Percentiles rank a stretch among this genome's conserved stretches.
Evolutionary conservation across 1,140 invertebrate genomes (phyloP).

Genomic region (Drosophila ficusphila): DNA sequence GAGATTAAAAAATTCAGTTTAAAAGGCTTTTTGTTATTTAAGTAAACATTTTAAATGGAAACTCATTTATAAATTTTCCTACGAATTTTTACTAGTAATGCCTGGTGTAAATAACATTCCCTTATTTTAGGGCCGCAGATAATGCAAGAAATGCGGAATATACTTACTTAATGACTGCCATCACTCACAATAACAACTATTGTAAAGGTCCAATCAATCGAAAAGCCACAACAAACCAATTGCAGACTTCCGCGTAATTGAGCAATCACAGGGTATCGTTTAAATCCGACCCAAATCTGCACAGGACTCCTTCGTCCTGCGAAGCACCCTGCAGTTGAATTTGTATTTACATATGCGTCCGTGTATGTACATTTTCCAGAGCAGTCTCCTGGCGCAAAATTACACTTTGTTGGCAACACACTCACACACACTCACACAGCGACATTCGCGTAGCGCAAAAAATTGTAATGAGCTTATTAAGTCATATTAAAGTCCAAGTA

Average conservation of each 20-base stretch:
- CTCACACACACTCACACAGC: conserved; percentile 22
- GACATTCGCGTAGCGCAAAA: conserved; percentile 22
- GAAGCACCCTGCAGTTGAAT: conserved; percentile 20
- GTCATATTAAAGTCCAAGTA: conserved; percentile 81
- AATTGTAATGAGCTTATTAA: conserved; percentile 68
- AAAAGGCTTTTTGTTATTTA: too few species aligned
- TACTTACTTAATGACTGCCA: not conserved
- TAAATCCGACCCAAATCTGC: conserved; percentile 26
- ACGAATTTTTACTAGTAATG: too few species aligned
- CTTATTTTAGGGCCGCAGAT: not conserved
- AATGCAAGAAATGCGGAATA: not conserved
- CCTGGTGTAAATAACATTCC: not conserved
- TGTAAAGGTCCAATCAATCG: not conserved
- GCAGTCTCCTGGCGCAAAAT: conserved; percentile 47
- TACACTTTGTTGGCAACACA: conserved; percentile 47
- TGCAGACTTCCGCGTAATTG: not conserved
- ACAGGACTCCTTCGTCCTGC: conserved; percentile 4
- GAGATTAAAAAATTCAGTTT: too few species aligned
- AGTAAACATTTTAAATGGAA: too few species aligned
- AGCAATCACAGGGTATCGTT: conserved; percentile 16
- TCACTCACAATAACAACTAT: not conserved
- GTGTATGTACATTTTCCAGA: conserved; percentile 3
- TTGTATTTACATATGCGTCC: conserved; percentile 22
- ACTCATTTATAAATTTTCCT: too few species aligned
- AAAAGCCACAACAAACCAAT: not conserved